phyloP scores from a whole-genome alignment of 2,113 vertebrate species.

The Gymnobelideus leadbeateri region DNA sequence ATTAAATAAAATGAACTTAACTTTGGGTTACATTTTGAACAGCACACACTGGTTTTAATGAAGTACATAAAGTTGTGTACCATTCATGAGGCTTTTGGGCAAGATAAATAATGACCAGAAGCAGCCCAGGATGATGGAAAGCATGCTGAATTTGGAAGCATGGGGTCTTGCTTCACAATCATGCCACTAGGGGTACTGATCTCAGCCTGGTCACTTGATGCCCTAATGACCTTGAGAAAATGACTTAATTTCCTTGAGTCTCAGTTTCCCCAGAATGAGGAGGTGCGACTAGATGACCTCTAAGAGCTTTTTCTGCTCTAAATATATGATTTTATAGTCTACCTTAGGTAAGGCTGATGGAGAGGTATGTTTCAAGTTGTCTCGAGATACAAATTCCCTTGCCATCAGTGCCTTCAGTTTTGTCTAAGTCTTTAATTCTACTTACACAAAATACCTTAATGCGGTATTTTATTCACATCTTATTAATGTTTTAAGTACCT shows the following conservation, averaged over 20 bases:
- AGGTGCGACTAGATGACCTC: background rate
- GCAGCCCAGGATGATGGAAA: background rate
- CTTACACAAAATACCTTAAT: slow-evolving; percentile 31
- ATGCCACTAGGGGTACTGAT: background rate
- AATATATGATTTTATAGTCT: background rate
- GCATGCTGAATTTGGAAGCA: background rate
- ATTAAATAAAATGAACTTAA: slow-evolving; percentile 72
- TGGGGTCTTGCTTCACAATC: background rate
- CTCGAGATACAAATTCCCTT: slow-evolving; percentile 46
- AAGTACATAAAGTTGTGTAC: slow-evolving; percentile 42
- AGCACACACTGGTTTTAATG: slow-evolving; percentile 36
- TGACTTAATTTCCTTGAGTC: background rate
- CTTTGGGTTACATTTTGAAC: slow-evolving; percentile 55
- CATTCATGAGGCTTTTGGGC: slow-evolving; percentile 34
- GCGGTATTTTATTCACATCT: slow-evolving; percentile 41
- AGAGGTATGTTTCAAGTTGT: slow-evolving; percentile 62
- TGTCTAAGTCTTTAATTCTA: slow-evolving; percentile 62
- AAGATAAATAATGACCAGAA: slow-evolving; percentile 65
- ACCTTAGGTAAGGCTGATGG: slow-evolving; percentile 24
- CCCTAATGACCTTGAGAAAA: background rate
- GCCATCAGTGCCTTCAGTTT: slow-evolving; percentile 49
- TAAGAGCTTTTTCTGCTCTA: background rate
- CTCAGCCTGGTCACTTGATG: background rate
- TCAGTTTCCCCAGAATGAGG: background rate
- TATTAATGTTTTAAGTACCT: slow-evolving; percentile 55